These are phyloP conservation scores for Drosophila koepferae DNA, from an alignment of 2,888 invertebrate genomes.

Conservation along the genomic window DNA sequence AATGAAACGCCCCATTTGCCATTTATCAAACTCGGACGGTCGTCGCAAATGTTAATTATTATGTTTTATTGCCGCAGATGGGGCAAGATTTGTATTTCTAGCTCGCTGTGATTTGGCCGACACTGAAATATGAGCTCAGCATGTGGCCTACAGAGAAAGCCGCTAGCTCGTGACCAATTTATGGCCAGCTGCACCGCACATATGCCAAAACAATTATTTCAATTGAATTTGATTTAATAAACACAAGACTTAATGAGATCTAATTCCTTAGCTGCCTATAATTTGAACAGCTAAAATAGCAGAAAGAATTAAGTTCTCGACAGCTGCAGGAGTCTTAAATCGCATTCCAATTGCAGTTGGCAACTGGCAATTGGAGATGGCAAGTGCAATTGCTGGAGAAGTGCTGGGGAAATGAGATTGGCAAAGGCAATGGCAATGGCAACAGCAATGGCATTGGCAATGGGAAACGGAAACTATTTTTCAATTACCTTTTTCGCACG, in stretches of 20 bases:
- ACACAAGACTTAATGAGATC: neutral
- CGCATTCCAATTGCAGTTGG: conserved; percentile 46
- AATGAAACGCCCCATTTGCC: conserved; percentile 57
- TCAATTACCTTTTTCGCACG: conserved; percentile 78
- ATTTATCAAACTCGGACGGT: conserved; percentile 69
- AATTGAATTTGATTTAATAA: conserved; percentile 4
- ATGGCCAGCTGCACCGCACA: conserved; percentile 2
- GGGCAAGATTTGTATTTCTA: conserved; percentile 29
- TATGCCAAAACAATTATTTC: neutral
- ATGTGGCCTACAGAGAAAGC: conserved; percentile 37
- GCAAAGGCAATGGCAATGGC: neutral
- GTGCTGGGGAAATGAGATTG: conserved; percentile 9
- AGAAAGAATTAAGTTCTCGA: conserved; percentile 8
- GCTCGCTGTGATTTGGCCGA: conserved; percentile 53
- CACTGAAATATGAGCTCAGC: conserved; percentile 67
- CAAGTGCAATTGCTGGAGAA: conserved; percentile 38
- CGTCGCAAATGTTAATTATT: conserved; percentile 72
- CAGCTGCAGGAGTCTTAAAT: conserved; percentile 22
- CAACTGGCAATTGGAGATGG: conserved; percentile 29
- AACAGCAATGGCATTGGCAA: conserved; percentile 37
- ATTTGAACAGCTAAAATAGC: conserved; percentile 31
- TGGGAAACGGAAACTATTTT: conserved; percentile 73
- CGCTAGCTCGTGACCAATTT: conserved; percentile 16
- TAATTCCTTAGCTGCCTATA: conserved; percentile 34
- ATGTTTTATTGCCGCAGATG: conserved; percentile 64